Conservation (phyloP, 2,113 vertebrate species). For the Hirundichthys speculiger region DNA sequence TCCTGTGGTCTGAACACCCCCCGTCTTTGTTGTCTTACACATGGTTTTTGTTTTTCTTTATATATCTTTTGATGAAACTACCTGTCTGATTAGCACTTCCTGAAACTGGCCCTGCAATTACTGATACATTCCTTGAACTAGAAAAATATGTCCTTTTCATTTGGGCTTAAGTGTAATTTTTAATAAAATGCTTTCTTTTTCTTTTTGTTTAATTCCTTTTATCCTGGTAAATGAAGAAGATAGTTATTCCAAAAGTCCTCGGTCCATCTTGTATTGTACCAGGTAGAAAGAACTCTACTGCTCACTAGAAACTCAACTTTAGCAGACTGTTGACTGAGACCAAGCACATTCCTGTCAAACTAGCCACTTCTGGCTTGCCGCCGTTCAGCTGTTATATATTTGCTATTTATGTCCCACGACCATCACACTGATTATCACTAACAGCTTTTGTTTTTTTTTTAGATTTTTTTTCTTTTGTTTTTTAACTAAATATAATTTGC, state of each 20-base stretch:
- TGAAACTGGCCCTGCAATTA: constrained; percentile 56
- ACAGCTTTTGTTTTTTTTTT: not conserved
- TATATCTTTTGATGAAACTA: constrained; percentile 64
- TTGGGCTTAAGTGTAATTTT: constrained; percentile 52
- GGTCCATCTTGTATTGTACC: constrained; percentile 50
- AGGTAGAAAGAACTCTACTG: constrained; percentile 67
- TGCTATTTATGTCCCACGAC: constrained; percentile 35
- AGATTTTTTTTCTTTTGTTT: not conserved
- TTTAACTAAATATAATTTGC: constrained; percentile 36
- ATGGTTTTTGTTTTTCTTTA: constrained; percentile 41
- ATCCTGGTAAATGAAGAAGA: constrained; percentile 47
- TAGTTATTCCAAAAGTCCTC: constrained; percentile 25
- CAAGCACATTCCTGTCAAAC: constrained; percentile 69
- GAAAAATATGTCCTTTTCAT: constrained; percentile 48
- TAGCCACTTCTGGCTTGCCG: constrained; percentile 36
- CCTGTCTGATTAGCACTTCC: constrained; percentile 71
- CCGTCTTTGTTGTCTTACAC: constrained; percentile 42
- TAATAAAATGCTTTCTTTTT: constrained; percentile 42
- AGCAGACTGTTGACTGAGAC: constrained; percentile 65
- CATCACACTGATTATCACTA: constrained; percentile 23
- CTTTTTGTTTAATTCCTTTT: too few relatives aligned
- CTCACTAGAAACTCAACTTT: constrained; percentile 44
- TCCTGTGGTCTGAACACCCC: constrained; percentile 61
- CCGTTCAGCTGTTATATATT: constrained; percentile 24
- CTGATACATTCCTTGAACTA: constrained; percentile 77